These are phyloP conservation scores for Drosophila kuntzei DNA, from an alignment of 2,888 invertebrate genomes.

Conservation along the genomic window DNA sequence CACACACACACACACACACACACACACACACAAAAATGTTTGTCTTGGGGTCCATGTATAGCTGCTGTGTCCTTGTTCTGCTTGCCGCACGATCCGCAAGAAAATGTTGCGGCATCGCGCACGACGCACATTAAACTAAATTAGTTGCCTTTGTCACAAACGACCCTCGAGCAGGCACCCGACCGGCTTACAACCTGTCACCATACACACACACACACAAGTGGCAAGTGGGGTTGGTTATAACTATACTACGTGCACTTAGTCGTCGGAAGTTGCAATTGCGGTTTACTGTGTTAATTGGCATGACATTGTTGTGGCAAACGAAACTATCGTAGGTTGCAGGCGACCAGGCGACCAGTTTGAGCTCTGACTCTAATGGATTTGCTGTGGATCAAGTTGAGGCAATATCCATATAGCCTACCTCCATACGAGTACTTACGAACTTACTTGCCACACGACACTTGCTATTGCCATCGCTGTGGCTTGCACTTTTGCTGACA, in stretches of 20 bases:
- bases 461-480: neutral
- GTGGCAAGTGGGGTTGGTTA: constrained; percentile 29
- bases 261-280: constrained; percentile 77
- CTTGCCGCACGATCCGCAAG: constrained; percentile 50
- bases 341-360: constrained; percentile 1
- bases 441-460: constrained; percentile 1
- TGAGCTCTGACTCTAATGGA: constrained; percentile 4
- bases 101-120: constrained; percentile 74
- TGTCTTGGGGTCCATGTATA: constrained; percentile 8
- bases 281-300: constrained; percentile 77
- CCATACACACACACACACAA: constrained; percentile 26
- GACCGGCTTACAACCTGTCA: constrained; percentile 39
- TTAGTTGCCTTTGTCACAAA: constrained; percentile 80
- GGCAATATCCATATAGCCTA: constrained; percentile 21
- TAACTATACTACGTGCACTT: constrained; percentile 69
- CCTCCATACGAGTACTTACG: constrained; percentile 3
- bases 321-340: constrained; percentile 54
- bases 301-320: constrained; percentile 70
- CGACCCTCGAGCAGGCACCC: constrained; percentile 60
- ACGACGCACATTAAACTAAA: constrained; percentile 77
- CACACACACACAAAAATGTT: constrained; percentile 1
- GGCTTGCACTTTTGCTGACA: constrained; percentile 10
- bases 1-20: no score
- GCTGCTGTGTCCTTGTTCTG: constrained; percentile 13
- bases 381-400: constrained; percentile 18